Evolutionary conservation across 2,888 invertebrate species (phyloP).

Genomic region (Itoplectis maculator): DNA sequence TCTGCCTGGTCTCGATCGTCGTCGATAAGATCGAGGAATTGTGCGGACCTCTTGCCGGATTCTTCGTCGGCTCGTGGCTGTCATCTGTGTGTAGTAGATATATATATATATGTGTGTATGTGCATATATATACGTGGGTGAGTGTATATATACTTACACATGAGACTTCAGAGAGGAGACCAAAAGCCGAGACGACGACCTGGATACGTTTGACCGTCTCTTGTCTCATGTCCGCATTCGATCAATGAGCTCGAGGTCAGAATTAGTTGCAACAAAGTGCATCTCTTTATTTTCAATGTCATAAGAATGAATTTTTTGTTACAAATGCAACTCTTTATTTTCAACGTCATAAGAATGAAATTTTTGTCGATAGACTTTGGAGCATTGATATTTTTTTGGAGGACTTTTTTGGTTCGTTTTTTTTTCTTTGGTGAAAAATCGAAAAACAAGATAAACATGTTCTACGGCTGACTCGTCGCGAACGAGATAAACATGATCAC

Average conservation of each 20-base stretch:
- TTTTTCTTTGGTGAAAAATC: too few relatives aligned
- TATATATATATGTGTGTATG: background rate
- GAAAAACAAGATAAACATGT: conserved; percentile 20
- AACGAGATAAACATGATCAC: conserved; percentile 28
- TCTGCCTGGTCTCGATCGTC: conserved; percentile 43
- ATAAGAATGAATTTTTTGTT: too few relatives aligned
- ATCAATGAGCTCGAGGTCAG: background rate
- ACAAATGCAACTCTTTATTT: too few relatives aligned
- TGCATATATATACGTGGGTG: background rate
- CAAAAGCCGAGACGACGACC: conserved; percentile 35
- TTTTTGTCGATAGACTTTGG: too few relatives aligned
- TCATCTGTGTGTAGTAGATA: conserved; percentile 5
- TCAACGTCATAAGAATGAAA: too few relatives aligned
- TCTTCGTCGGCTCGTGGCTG: conserved; percentile 51
- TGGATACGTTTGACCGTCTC: conserved; percentile 38
- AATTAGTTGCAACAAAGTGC: background rate
- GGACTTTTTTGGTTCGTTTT: too few relatives aligned
- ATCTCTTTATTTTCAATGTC: too few relatives aligned
- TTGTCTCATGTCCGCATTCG: background rate
- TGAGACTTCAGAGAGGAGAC: conserved; percentile 6
- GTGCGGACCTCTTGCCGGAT: conserved; percentile 48
- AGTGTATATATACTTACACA: too few relatives aligned
- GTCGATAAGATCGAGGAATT: conserved; percentile 59
- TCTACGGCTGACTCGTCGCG: conserved; percentile 42
- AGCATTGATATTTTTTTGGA: too few relatives aligned